Evolutionary conservation across 2,797 vertebrate species (phyloP), one percentile per base, ranked within the genome.

Genomic region (Acrocephalus scirpaceus): DNA sequence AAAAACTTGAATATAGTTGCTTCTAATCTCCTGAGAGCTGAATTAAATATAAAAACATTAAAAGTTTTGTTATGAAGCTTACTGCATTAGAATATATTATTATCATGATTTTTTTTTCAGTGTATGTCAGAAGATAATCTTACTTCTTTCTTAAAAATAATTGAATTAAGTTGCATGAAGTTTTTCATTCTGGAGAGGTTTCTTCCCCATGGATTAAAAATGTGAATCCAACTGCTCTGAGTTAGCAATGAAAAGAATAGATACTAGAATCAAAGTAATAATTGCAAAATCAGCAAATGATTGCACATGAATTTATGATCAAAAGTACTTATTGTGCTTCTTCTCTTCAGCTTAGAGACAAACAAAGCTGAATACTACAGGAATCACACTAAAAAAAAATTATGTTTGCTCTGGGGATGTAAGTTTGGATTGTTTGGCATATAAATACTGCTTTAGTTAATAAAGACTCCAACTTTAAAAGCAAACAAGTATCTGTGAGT

Each of bases 151-250:
- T 70, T 78, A n/a, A 57, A 88, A 54, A 56, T 12, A 69, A 78
- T 56, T 53, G 8, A 42, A 58, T 75, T 76, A 84, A 65, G 65
- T 12, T 36, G 23, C 7, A 80, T 4, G 9, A 60, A 48, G 4
- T 50, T 71, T 61, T 57, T 61, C 61, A 25, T 38, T 60, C 22
- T 84, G 53, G 30, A 23, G 25, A 88, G 13, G 56, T 58, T 80
- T 32, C 40, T 96, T 82, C 97, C 96, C 98, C 98, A 98, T 97
- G 98, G 98, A 98, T 99, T 99, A 65, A 99, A 87, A 89, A 80
- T 30, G 7, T 70, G 58, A 89, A 84, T 53, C 25, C 16, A 79
- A 29, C 54, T 74, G n/a, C 40, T 92, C 16, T 56, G 19, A 73
- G 22, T 32, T 50, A 86, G 36, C 26, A 64, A 73, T 32, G 61